Evolutionary conservation across 1,140 invertebrate genomes (phyloP), one percentile per base, ranked within the genome.

Genomic region (Drosophila kanapiae): DNA sequence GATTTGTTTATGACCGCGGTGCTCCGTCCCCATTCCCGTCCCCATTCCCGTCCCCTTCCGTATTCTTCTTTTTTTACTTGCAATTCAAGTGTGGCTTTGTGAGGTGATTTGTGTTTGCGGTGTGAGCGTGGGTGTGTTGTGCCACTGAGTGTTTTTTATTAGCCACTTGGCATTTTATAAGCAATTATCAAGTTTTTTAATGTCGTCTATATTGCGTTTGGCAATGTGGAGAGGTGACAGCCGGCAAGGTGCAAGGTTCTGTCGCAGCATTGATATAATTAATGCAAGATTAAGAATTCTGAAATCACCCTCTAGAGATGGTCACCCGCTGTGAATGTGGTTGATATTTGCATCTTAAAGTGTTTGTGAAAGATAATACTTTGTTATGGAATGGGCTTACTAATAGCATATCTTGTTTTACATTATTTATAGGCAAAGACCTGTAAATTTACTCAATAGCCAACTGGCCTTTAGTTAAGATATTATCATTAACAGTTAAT

Each of bases 141-240:
- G 62, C 54, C 59, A 51, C 59, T 29, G 33, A 35, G 43, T 61
- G 47, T 62, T 43, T 64, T 72, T 72, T 72, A 72, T 71, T 71
- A 14, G 67, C 54, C 53, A 37, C 54, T 72, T 72, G 67, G 37
- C 53, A 51, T 72, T 72, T 72, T 8, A 60, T 42, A 72, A 37
- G 53, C 51, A 49, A 38, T 71, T 59, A 70, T 57, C 35, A 58
- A 59, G 65, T 31, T 38, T 72, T 72, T 72, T 49, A 71, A 48
- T 71, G 67, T 35, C 69, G 65, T 16, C 43, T 38, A 45, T 14
- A 49, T 67, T 48, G 47, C 62, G 5, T 13, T 23, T 23, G 51
- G 43, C 29, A 18, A 18, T 58, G 29, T 56, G 27, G 27, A 40
- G 54, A 68, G 49, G 51, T 71, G 68, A 56, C 62, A 59, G 29